Evolutionary conservation across 2,888 invertebrate genomes (phyloP).

Genomic region (Bombyx huttoni): DNA sequence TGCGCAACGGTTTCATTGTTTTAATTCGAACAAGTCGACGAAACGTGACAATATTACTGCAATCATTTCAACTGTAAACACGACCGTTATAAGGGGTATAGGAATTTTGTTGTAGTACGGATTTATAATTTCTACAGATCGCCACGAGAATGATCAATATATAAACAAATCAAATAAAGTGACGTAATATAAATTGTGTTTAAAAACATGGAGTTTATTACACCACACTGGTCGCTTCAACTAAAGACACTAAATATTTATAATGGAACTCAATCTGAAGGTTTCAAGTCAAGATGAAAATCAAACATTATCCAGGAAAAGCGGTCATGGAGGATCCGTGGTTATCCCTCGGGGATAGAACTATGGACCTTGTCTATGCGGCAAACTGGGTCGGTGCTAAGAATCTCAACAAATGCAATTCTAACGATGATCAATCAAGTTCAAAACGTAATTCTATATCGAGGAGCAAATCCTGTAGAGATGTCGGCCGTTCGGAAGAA

Average conservation of each 20-base stretch:
- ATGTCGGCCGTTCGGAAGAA: constrained; percentile 45
- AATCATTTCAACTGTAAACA: constrained; percentile 8
- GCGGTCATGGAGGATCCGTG: constrained; percentile 84
- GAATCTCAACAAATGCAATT: constrained; percentile 59
- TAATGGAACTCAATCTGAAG: constrained; percentile 7
- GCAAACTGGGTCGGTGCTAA: constrained; percentile 88
- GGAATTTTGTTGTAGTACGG: constrained; percentile 18
- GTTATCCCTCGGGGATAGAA: constrained; percentile 76
- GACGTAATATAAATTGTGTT: neutral
- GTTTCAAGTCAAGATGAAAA: constrained; percentile 76
- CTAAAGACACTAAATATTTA: neutral
- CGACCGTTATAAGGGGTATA: constrained; percentile 4
- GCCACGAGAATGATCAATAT: constrained; percentile 1
- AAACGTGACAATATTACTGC: constrained; percentile 10
- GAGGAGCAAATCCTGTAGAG: constrained; percentile 64
- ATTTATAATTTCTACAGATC: neutral
- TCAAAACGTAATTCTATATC: constrained; percentile 60
- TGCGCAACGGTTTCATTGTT: constrained; percentile 29
- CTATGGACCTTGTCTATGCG: constrained; percentile 85
- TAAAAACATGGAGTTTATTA: neutral
- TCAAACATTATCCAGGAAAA: constrained; percentile 87
- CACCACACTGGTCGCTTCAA: neutral
- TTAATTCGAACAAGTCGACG: constrained; percentile 16
- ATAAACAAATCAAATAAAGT: neutral
- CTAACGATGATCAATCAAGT: constrained; percentile 38